Percentiles rank a stretch among this genome's conserved stretches.
These are phyloP conservation scores for Phocides pigmalion DNA, from an alignment of 1,140 invertebrate species.

Conservation along the genomic window DNA sequence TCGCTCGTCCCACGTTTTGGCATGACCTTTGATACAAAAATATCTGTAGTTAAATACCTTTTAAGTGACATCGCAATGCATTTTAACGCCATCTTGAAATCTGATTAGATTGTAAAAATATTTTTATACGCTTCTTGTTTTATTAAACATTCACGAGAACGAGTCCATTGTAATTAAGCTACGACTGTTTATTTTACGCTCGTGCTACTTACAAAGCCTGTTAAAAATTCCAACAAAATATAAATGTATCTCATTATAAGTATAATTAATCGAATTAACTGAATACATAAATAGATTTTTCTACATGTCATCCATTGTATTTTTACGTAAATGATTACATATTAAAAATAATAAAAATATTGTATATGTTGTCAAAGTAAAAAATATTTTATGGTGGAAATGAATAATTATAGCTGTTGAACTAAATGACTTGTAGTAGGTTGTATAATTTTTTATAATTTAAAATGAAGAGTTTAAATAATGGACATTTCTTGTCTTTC, in stretches of 20 bases:
- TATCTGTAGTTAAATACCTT: conserved; percentile 8
- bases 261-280: too few species aligned
- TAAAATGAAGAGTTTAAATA: too few species aligned
- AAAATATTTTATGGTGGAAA: background rate
- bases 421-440: conserved; percentile 4
- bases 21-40: conserved; percentile 33
- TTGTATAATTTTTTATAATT: background rate
- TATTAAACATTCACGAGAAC: background rate
- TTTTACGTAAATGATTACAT: too few species aligned
- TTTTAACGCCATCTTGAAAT: conserved; percentile 35
- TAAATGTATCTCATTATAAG: too few species aligned
- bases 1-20: conserved; percentile 36
- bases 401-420: background rate
- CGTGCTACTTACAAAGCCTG: too few species aligned
- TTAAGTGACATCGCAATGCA: conserved; percentile 29
- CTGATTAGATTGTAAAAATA: background rate
- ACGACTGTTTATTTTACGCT: background rate
- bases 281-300: too few species aligned
- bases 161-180: too few species aligned
- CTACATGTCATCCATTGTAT: too few species aligned
- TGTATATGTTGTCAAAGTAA: background rate
- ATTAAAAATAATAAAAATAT: too few species aligned
- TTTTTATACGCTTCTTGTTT: conserved; percentile 17
- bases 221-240: too few species aligned
- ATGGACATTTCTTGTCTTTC: too few species aligned